These are phyloP conservation scores for Scaptomyza reducta DNA, from an alignment of 2,888 invertebrate species.

Conservation along the genomic window DNA sequence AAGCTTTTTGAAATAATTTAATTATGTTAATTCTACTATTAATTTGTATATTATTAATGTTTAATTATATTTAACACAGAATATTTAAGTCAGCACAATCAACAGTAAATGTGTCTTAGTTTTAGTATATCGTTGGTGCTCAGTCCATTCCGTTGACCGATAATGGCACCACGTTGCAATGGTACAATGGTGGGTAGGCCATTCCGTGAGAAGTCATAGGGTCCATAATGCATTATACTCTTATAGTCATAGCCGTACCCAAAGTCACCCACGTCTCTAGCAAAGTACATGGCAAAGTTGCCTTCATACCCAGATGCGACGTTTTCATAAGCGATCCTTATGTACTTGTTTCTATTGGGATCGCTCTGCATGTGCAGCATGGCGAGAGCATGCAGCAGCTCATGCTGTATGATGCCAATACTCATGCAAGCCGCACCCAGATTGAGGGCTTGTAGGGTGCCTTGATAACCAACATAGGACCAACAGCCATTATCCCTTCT, in stretches of 20 bases:
- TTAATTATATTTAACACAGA: no score
- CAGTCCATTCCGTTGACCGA: conserved; percentile 66
- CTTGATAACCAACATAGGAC: conserved; percentile 89
- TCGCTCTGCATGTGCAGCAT: conserved; percentile 92
- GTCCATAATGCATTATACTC: conserved; percentile 92
- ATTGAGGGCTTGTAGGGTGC: conserved; percentile 75
- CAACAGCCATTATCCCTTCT: conserved; percentile 86
- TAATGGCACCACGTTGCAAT: conserved; percentile 29
- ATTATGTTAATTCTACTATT: no score
- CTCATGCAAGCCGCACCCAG: conserved; percentile 60
- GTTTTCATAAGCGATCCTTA: conserved; percentile 84
- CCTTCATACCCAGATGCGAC: conserved; percentile 82
- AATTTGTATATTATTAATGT: no score
- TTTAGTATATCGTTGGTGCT: conserved; percentile 64
- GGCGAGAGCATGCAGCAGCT: conserved; percentile 90
- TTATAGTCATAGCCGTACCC: conserved; percentile 89
- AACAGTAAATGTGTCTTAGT: conserved; percentile 49
- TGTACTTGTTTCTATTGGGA: conserved; percentile 88
- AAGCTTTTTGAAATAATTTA: no score
- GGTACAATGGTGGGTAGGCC: conserved; percentile 88
- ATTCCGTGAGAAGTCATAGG: conserved; percentile 89
- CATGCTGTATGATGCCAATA: conserved; percentile 87
- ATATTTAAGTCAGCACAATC: not conserved
- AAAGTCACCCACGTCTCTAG: conserved; percentile 85
- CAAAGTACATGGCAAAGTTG: conserved; percentile 88